Evolutionary conservation across 2,113 vertebrate genomes (phyloP).

Genomic region (Dendropsophus ebraccatus): DNA sequence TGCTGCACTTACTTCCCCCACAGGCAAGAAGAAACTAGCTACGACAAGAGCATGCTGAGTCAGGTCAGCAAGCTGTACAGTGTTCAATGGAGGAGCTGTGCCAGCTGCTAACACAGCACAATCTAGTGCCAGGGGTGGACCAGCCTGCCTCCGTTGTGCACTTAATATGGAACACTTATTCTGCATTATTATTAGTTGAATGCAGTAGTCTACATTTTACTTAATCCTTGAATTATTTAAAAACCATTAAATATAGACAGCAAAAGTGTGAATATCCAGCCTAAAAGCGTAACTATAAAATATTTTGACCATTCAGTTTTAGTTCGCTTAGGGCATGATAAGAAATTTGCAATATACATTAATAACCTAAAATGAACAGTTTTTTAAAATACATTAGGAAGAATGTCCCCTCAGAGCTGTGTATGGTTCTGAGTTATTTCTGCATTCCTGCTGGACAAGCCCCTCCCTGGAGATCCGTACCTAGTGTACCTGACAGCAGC

Average conservation of each 20-base stretch:
- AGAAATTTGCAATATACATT: no score
- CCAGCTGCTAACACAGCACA: constrained; percentile 25
- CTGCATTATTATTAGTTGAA: constrained; percentile 11
- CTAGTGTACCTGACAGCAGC: no score
- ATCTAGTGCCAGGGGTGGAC: background rate
- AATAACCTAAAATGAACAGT: no score
- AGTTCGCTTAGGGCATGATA: no score
- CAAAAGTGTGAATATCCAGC: background rate
- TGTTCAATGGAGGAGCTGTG: constrained; percentile 23
- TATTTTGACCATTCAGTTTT: no score
- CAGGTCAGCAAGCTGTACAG: constrained; percentile 30
- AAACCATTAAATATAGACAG: background rate
- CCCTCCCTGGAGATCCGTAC: no score
- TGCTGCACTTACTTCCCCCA: background rate
- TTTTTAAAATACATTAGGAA: no score
- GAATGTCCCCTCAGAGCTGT: no score
- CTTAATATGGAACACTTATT: background rate
- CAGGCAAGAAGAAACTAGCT: constrained; percentile 3
- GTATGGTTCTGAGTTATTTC: no score
- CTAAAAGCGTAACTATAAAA: no score
- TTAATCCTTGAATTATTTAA: background rate
- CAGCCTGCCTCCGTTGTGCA: background rate
- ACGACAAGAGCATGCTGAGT: constrained; percentile 3
- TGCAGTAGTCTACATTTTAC: background rate
- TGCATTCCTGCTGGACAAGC: no score